Evolutionary conservation across 2,113 vertebrate species (phyloP).

Genomic region (Xiphorhynchus elegans): DNA sequence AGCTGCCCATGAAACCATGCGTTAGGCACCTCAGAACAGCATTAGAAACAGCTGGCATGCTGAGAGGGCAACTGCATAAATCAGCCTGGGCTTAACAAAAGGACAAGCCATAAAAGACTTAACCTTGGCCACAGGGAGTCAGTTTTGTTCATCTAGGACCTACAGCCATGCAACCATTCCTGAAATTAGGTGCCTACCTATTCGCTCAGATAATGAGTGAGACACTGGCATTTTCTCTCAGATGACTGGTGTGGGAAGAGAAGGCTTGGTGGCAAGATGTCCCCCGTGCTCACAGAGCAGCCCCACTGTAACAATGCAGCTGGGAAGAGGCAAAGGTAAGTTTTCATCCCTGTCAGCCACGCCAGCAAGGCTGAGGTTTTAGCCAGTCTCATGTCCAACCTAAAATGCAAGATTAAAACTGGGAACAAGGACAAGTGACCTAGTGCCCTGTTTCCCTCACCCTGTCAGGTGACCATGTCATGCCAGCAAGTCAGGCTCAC

Average conservation of each 20-base stretch:
- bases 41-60: neutral
- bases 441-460: neutral
- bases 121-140: neutral
- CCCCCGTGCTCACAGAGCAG: neutral
- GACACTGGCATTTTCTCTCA: neutral
- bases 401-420: neutral
- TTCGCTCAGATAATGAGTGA: neutral
- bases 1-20: rapidly evolving
- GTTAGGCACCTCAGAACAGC: neutral
- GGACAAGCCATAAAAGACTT: neutral
- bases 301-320: neutral
- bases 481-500: neutral
- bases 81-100: neutral
- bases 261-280: neutral
- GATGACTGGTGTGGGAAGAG: neutral
- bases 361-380: neutral
- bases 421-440: neutral
- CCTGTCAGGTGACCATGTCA: neutral
- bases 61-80: neutral
- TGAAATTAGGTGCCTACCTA: neutral
- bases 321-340: neutral
- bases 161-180: neutral
- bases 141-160: neutral
- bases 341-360: neutral
- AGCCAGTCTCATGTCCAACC: rapidly evolving